Base-by-base conservation (phyloP, 2,888 invertebrate genomes). In the Leucophenga maculata region DNA sequence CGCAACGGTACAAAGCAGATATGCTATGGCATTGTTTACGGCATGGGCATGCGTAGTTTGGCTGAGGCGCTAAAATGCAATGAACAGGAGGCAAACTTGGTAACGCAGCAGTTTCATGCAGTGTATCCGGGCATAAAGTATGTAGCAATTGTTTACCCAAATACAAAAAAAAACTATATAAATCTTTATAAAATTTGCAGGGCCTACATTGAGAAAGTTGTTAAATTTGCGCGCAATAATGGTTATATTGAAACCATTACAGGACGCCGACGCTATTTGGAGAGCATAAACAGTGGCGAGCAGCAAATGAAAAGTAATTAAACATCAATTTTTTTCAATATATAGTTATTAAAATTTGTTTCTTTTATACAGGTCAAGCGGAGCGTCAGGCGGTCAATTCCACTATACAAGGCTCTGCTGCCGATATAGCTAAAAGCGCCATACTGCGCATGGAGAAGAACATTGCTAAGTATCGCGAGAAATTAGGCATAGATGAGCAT, bases 361-460 rank as follows among this genome's bases (percentile, higher is more conserved):
- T 14, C 18, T 3, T 62, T 1, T 3, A 44, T 62, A 6, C 80
- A 94, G 94, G 90, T 80, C 93, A 96, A 90, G 95, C 97, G 0
- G 97, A 97, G 88, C 91, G 99, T n/a, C 98, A 98, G 90, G 97
- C 98, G 14, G 92, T 99, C 0, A 99, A 99, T 88, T 95, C 98
- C 1, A 94, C 93, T 14, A 94, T 99, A 66, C 99, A 99, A 89
- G 99, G 98, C 0, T 97, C 98, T 0, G 99, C 98, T 0, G 97
- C 98, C 0, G 99, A 99, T 88, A 93, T 99, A 57, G 94, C 95
- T 0, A 99, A 99, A 88, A 92, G 91, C 69, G 97, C 98, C 0
- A 96, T 98, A 93, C 90, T 95, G 32, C 90, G 91, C 64, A 92
- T 98, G 79, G 93, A 97, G 77, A 88, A 89, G 13, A 90, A 85